Evolutionary conservation across 1,140 invertebrate genomes (phyloP), one percentile per base, ranked within the genome.

Genomic region (Hyles euphorbiae): DNA sequence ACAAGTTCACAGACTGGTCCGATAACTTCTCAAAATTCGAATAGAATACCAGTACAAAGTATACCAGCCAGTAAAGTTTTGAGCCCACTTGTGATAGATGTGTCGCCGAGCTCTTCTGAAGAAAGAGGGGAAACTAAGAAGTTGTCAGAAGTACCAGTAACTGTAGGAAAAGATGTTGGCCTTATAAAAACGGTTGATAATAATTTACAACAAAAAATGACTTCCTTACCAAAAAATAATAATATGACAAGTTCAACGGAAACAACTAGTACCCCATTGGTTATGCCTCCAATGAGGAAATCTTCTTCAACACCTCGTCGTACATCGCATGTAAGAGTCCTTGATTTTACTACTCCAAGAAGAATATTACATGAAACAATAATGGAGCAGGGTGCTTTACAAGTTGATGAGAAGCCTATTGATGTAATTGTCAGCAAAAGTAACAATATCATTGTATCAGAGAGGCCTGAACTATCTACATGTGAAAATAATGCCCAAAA

Each of bases 261-360:
- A 60, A 70, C 22, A 22, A 22, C 65, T 12, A 79, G 58, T 63
- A 88, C 86, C 22, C 86, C 86, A 3, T 74, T 80, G 56, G 56
- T 69, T 7, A 44, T 76, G 44, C 80, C 81, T 6, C 76, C 74
- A 6, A 51, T 66, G 34, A 79, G 77, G 57, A 87, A 83, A 58
- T 84, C 86, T 1, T 86, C 81, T 2, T 88, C 86, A 4, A 88
- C 86, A 36, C 86, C 86, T 8, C 72, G 86, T 11, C 68, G 86
- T 32, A 76, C 72, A 11, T 81, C 83, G 3, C 83, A 88, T 62
- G 68, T 87, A 34, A 74, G 86, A 62, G 82, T 87, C 12, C 73
- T 88, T 69, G 83, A 88, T 68, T 88, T 88, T 53, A 74, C 80
- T 22, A 87, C 83, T 43, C 85, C 83, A 3, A 70, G 82, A 69